phyloP scores from a whole-genome alignment of 2,113 vertebrate genomes.

The Trichechus manatus region DNA sequence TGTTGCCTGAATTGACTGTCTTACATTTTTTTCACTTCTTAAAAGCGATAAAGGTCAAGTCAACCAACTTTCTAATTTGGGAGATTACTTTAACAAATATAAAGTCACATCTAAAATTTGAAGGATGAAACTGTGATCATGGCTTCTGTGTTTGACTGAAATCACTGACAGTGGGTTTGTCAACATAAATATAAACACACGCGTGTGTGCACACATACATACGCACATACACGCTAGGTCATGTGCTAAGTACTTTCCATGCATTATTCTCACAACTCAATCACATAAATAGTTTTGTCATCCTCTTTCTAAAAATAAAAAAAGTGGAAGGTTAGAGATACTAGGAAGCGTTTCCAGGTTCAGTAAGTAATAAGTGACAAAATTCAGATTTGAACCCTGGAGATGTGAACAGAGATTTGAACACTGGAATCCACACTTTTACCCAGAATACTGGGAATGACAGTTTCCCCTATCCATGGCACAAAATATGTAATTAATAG shows the following conservation, averaged over 20 bases:
- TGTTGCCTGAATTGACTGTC: background rate
- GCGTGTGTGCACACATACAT: background rate
- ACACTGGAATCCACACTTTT: background rate
- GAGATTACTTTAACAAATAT: constrained; percentile 33
- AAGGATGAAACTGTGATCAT: background rate
- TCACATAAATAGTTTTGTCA: background rate
- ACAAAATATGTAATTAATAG: constrained; percentile 2
- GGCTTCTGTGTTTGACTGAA: background rate
- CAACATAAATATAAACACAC: background rate
- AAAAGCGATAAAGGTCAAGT: constrained; percentile 4
- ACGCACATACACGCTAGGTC: background rate
- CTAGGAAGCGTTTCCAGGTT: background rate
- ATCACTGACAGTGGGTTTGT: background rate
- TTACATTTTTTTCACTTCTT: constrained; percentile 42
- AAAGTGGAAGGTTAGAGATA: background rate
- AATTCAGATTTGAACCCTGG: background rate
- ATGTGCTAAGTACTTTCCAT: background rate
- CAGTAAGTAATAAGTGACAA: constrained; percentile 12
- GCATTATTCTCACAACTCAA: background rate
- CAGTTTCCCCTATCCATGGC: background rate
- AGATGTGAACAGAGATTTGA: background rate
- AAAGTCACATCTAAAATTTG: background rate
- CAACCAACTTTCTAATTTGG: background rate
- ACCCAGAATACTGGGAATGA: background rate
- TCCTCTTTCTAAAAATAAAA: background rate